Base-by-base conservation (phyloP, 2,113 vertebrate species). In the Podocnemis expansa region DNA sequence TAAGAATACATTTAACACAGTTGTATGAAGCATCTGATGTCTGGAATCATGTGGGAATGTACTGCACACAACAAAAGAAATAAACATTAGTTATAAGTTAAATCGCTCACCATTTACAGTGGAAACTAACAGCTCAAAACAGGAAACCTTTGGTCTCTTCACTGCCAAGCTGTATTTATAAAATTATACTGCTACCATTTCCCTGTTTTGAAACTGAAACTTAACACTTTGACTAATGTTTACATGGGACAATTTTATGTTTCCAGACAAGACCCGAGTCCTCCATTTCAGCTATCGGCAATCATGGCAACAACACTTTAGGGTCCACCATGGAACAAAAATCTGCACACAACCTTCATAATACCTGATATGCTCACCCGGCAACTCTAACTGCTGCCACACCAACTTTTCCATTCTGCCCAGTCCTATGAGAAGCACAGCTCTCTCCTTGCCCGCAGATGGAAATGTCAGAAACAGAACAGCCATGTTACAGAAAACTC, bases 91-190 rank as follows among this genome's bases (percentile, higher is more conserved):
- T 49, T 95, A 93, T 88, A 88, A 83, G 81, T 67, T 47, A 81
- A 38, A 78, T 58, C n/a, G 85, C 88, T 82, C 84, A 76, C 70
- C 70, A 51, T 84, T 93, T 90, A 51, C 4, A 86, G 51, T 89
- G 84, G 89, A 90, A 96, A 80, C 89, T 25, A 27, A 88, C 78
- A 86, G 88, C 70, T 70, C 88, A 3, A 79, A 90, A 90, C 83
- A 95, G 91, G 91, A 97, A 94, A n/a, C 79, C 92, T 96, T 93
- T 92, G 91, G 56, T 93, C 89, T 92, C n/a, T n/a, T 1, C 43
- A 58, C 49, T 85, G 90, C 90, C 93, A 93, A 91, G 80, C 43
- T 29, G 45, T 76, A 43, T 93, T 95, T 91, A 92, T 51, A 38
- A 89, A 93, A 76, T 29, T 7, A 60, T 0, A 13, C 49, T 81